Evolutionary conservation across 92 coral and sea anemone species (phyloP).

Genomic region (Zoanthus sansibaricus): DNA sequence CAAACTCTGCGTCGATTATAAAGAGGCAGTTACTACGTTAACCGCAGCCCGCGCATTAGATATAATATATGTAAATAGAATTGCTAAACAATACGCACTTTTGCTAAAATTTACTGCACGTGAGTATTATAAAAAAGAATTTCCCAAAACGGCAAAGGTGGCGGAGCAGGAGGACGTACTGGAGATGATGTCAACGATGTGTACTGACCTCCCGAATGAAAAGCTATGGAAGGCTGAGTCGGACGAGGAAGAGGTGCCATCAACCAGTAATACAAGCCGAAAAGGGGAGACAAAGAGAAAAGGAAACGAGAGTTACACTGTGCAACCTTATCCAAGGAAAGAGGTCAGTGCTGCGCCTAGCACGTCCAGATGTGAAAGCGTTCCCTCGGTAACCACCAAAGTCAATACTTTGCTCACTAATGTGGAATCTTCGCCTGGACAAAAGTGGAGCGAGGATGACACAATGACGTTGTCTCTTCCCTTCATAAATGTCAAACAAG

Average conservation of each 20-base stretch:
- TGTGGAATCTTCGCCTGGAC: too few relatives aligned
- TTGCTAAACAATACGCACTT: not conserved
- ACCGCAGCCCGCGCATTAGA: not conserved
- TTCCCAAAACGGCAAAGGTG: not conserved
- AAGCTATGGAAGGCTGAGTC: not conserved
- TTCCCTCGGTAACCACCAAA: too few relatives aligned
- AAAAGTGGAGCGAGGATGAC: too few relatives aligned
- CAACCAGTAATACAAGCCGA: too few relatives aligned
- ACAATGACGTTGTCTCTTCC: too few relatives aligned
- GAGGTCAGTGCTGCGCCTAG: too few relatives aligned
- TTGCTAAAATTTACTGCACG: not conserved
- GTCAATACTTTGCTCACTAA: too few relatives aligned
- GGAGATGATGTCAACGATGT: not conserved
- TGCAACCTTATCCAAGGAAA: too few relatives aligned
- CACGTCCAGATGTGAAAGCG: too few relatives aligned
- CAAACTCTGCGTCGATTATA: slow-evolving; percentile 8
- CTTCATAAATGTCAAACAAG: too few relatives aligned
- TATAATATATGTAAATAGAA: not conserved
- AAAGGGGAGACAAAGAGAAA: too few relatives aligned
- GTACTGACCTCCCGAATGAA: not conserved
- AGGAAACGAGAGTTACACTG: too few relatives aligned
- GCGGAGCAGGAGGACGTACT: not conserved
- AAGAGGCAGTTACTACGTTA: slow-evolving; percentile 2
- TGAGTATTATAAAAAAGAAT: not conserved
- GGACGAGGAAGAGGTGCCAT: not conserved